Conservation (phyloP, 2,888 invertebrate species). For the Drosophila limbata region DNA sequence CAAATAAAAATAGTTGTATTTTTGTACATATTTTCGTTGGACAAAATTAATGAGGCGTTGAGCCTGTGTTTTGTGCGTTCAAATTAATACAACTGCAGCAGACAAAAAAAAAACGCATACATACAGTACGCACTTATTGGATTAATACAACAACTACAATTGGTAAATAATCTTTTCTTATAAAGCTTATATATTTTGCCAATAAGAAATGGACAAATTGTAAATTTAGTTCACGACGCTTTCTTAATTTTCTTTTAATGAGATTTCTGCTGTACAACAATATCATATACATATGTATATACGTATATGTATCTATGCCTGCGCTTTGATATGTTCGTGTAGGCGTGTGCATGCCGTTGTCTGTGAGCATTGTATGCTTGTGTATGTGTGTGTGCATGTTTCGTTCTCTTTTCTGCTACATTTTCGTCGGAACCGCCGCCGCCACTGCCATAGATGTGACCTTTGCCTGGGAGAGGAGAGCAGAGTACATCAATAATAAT, state of each 20-base stretch:
- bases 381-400: slow-evolving; percentile 38
- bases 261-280: slow-evolving; percentile 51
- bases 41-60: slow-evolving; percentile 17
- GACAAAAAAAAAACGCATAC: slow-evolving; percentile 46
- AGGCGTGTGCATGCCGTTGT: slow-evolving; percentile 42
- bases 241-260: slow-evolving; percentile 47
- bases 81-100: slow-evolving; percentile 59
- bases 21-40: slow-evolving; percentile 17
- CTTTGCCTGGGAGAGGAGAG: slow-evolving; percentile 42
- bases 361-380: slow-evolving; percentile 8
- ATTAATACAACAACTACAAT: slow-evolving; percentile 51
- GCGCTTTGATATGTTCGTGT: slow-evolving; percentile 41
- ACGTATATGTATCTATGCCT: slow-evolving; percentile 35
- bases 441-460: slow-evolving; percentile 50
- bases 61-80: slow-evolving; percentile 25
- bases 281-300: slow-evolving; percentile 26
- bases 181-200: slow-evolving; percentile 17
- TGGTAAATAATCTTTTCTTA: slow-evolving; percentile 60
- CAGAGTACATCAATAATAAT: slow-evolving; percentile 39
- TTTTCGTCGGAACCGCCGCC: slow-evolving; percentile 53
- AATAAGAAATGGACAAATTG: slow-evolving; percentile 31
- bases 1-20: slow-evolving; percentile 18
- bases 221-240: slow-evolving; percentile 42
- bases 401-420: slow-evolving; percentile 60
- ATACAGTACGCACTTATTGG: slow-evolving; percentile 59